Evolutionary conservation across 2,888 invertebrate species (phyloP).

Genomic region (Drosophila rellima): DNA sequence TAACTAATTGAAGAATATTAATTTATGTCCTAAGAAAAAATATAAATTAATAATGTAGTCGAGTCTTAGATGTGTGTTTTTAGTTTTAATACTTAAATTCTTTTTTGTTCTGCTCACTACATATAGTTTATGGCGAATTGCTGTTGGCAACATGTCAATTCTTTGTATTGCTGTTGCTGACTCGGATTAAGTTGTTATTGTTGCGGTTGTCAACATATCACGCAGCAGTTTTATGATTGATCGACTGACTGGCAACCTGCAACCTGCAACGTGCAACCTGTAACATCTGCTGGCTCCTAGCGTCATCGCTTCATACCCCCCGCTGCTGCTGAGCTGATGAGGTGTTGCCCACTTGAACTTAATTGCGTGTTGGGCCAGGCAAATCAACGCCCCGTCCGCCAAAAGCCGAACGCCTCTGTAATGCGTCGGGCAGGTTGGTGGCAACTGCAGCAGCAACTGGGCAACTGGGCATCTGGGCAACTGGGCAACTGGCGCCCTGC

Average conservation of each 20-base stretch:
- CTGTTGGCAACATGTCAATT: not conserved
- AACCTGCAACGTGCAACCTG: conserved; percentile 4
- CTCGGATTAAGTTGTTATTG: conserved; percentile 35
- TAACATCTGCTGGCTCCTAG: not conserved
- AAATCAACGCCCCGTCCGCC: conserved; percentile 68
- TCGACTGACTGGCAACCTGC: conserved; percentile 47
- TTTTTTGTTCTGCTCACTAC: not conserved
- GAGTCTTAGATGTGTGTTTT: too few species aligned
- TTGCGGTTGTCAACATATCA: conserved; percentile 63
- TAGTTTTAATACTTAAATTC: not conserved
- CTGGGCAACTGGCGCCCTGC: conserved; percentile 45
- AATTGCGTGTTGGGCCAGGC: conserved; percentile 75
- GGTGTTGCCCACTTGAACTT: conserved; percentile 76
- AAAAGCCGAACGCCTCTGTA: conserved; percentile 43
- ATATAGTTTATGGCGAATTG: not conserved
- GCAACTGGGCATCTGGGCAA: not conserved
- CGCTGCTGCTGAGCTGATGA: conserved; percentile 36
- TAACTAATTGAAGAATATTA: not conserved
- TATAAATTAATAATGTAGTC: not conserved
- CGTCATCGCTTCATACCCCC: conserved; percentile 3
- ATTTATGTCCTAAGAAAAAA: not conserved
- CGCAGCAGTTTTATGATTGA: conserved; percentile 66
- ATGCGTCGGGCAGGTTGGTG: conserved; percentile 12
- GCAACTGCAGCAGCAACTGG: not conserved
- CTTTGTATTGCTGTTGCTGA: not conserved